Conservation (phyloP, 2,113 vertebrate genomes). For the Otis tarda region DNA sequence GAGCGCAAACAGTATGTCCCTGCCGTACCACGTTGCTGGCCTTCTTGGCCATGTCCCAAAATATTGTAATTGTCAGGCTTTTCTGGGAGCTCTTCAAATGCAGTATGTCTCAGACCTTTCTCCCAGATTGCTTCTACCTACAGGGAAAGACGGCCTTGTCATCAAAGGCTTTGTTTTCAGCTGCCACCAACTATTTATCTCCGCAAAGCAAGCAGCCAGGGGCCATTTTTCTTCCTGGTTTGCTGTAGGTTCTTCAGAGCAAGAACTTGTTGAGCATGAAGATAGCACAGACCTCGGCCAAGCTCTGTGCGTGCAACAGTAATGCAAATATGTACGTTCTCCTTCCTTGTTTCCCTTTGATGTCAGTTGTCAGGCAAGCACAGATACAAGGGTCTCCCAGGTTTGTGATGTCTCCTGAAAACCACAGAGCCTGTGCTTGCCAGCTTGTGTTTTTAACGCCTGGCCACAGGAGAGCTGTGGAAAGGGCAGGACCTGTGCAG, state of each 20-base stretch:
- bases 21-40: background rate
- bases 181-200: background rate
- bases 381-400: background rate
- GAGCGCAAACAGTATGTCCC: background rate
- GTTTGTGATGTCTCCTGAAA: conserved; percentile 65
- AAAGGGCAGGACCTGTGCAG: background rate
- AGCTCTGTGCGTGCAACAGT: background rate
- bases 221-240: background rate
- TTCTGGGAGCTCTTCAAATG: background rate
- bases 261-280: background rate
- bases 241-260: background rate
- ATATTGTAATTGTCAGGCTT: background rate
- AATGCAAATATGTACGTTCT: background rate
- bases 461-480: background rate
- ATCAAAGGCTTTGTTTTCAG: background rate
- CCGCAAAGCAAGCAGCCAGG: background rate
- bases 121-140: background rate
- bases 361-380: conserved; percentile 71
- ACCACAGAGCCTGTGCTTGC: conserved; percentile 70
- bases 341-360: background rate
- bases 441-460: conserved; percentile 40
- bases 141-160: background rate
- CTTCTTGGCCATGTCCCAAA: background rate
- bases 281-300: background rate
- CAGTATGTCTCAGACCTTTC: background rate